These are phyloP conservation scores for Vulpes lagopus DNA, from an alignment of 2,113 vertebrate species.

Conservation along the genomic window DNA sequence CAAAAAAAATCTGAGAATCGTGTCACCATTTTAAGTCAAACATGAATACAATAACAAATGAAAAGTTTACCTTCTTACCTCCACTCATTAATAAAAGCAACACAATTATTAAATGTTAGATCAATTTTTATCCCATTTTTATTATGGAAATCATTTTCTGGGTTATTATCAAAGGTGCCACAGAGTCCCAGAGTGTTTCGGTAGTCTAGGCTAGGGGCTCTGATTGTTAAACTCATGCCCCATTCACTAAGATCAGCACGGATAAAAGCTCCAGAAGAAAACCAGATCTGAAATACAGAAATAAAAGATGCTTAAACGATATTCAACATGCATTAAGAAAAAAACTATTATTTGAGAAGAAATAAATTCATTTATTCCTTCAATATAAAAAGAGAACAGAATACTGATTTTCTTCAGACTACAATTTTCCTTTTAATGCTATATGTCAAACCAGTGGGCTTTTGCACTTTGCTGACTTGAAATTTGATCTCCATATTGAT, in stretches of 20 bases:
- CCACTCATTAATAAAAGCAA: conserved; percentile 92
- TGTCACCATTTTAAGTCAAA: neutral
- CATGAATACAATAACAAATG: neutral
- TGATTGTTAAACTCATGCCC: conserved; percentile 95
- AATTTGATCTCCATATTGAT: neutral
- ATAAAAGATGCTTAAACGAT: neutral
- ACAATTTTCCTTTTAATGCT: neutral
- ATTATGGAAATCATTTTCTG: conserved; percentile 92
- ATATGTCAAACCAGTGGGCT: neutral
- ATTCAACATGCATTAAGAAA: neutral
- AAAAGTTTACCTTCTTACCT: conserved; percentile 88
- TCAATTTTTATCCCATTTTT: conserved; percentile 85
- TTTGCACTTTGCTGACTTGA: conserved; percentile 26
- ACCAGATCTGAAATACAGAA: conserved; percentile 88
- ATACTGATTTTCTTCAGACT: neutral
- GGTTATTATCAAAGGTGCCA: conserved; percentile 92
- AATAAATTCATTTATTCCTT: neutral
- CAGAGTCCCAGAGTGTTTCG: conserved; percentile 93
- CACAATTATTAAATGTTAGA: conserved; percentile 71
- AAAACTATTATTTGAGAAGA: neutral
- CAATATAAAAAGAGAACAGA: neutral
- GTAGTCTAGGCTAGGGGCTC: conserved; percentile 91
- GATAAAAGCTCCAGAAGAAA: conserved; percentile 94
- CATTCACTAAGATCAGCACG: conserved; percentile 93
- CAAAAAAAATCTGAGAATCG: neutral